These are phyloP conservation scores for Cheilosia scutellata DNA, from an alignment of 2,888 invertebrate genomes.

Conservation along the genomic window DNA sequence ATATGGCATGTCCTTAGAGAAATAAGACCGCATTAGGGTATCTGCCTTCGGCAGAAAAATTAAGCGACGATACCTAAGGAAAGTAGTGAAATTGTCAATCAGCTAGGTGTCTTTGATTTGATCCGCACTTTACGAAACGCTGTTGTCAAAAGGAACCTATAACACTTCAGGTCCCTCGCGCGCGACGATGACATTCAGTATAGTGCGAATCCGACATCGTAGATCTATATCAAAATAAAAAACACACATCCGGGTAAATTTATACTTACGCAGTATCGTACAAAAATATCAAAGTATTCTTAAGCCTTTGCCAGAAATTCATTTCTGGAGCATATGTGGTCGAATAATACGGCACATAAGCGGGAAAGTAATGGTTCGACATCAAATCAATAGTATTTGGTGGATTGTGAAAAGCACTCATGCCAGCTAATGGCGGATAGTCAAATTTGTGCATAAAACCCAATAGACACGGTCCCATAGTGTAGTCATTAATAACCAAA, in stretches of 20 bases:
- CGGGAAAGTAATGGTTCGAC: conserved; percentile 79
- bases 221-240: conserved; percentile 22
- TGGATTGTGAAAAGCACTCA: conserved; percentile 78
- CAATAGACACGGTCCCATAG: conserved; percentile 79
- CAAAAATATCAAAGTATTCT: conserved; percentile 77
- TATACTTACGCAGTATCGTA: conserved; percentile 76
- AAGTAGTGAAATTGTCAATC: too few relatives aligned
- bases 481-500: conserved; percentile 81
- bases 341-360: conserved; percentile 78
- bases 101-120: too few relatives aligned
- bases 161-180: too few relatives aligned
- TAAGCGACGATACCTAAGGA: conserved; percentile 49
- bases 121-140: conserved; percentile 11
- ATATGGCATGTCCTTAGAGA: conserved; percentile 70
- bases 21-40: conserved; percentile 71
- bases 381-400: conserved; percentile 76
- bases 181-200: too few relatives aligned
- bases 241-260: not conserved
- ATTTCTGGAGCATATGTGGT: conserved; percentile 75
- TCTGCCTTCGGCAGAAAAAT: conserved; percentile 74
- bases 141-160: not conserved
- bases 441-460: conserved; percentile 80
- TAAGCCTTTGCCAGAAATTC: conserved; percentile 78
- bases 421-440: conserved; percentile 80
- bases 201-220: not conserved